Evolutionary conservation across 2,113 vertebrate species (phyloP), one percentile per base, ranked within the genome.

Genomic region (Peromyscus leucopus): DNA sequence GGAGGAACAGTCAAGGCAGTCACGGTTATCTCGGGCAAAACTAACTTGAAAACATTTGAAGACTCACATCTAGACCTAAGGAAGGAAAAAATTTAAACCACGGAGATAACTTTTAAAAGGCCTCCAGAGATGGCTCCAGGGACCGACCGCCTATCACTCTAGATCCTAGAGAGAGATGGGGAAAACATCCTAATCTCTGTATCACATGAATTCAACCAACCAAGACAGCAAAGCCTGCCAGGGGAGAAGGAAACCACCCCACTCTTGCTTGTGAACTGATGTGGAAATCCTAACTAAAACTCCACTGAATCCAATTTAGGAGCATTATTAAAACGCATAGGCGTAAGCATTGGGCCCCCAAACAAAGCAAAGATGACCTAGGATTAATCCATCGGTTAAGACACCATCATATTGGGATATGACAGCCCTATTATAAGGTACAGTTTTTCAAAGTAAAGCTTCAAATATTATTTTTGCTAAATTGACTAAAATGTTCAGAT

Each of bases 31-130:
- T 96, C 82, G 89, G 89, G 80, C 42, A 97, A 94, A 96, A 93
- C 93, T 94, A 95, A 93, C 88, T 92, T 95, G 55, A 71, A 90
- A 93, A 42, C 84, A 93, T 88, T 90, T 85, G 39, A 76, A 78
- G 78, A 74, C 93, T 74, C 67, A 96, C 31, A 61, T 42, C 12
- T 61, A 95, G n/a, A 93, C 48, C 83, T 48, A 94, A 96, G 79
- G 90, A 83, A 89, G 59, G 42, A 92, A 92, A 93, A 94, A 72
- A 93, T 82, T 69, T 93, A 51, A 97, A 96, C 92, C 89, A 82
- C n/a, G 79, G 69, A 90, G 59, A 88, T 82, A 74, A 92, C 82
- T 92, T 79, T 93, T 26, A 31, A 67, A 71, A 80, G 59, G n/a
- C 24, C 86, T 87, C 67, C 69, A 57, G 33, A 92, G 75, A 83